Conservation (phyloP, 2,888 invertebrate genomes). For the Chrysomela aeneicollis region DNA sequence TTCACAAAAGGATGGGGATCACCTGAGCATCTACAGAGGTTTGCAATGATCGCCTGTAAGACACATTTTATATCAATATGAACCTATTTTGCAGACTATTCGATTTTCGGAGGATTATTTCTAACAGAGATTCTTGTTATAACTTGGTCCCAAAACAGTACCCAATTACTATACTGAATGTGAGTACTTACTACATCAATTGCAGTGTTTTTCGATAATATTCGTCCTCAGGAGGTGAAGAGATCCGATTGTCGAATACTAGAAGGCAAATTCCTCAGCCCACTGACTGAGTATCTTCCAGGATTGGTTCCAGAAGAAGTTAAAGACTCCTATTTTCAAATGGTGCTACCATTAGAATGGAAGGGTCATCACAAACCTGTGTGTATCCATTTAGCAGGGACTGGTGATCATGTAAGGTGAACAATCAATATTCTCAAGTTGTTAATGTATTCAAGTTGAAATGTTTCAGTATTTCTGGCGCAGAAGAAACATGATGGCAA, state of each 20-base stretch:
- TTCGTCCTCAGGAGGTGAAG: conserved; percentile 71
- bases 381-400: conserved; percentile 95
- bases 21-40: conserved; percentile 88
- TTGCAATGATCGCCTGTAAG: conserved; percentile 21
- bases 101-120: conserved; percentile 87
- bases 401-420: conserved; percentile 90
- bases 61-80: neutral
- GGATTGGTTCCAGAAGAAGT: conserved; percentile 87
- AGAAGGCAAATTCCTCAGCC: conserved; percentile 89
- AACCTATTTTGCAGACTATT: conserved; percentile 76
- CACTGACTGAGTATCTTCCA: conserved; percentile 82
- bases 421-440: conserved; percentile 12
- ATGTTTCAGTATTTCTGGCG: conserved; percentile 85
- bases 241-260: conserved; percentile 76
- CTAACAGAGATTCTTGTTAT: conserved; percentile 82
- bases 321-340: conserved; percentile 84
- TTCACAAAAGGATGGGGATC: conserved; percentile 98
- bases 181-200: conserved; percentile 57
- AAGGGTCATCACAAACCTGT: conserved; percentile 75
- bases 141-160: conserved; percentile 83
- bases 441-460: conserved; percentile 21
- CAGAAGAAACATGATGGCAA: conserved; percentile 87
- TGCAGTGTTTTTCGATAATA: neutral
- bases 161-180: conserved; percentile 87
- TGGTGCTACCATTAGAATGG: conserved; percentile 85